These are phyloP conservation scores for Anastatus disparis DNA, from an alignment of 1,140 invertebrate genomes.

Conservation along the genomic window DNA sequence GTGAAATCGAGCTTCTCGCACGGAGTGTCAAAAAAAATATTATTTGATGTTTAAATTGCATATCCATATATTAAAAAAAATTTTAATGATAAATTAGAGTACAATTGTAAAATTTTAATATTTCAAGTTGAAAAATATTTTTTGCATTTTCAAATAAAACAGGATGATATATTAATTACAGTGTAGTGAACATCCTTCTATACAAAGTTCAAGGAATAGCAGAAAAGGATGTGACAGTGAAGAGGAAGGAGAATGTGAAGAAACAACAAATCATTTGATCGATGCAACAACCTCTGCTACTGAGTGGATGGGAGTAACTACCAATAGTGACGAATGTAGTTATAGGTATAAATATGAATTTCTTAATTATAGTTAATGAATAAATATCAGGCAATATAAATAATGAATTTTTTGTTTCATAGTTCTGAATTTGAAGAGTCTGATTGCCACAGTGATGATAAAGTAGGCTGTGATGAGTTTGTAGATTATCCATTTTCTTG, in stretches of 20 bases:
- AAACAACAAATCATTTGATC: constrained; percentile 66
- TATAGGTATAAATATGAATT: constrained; percentile 67
- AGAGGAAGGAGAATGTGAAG: constrained; percentile 71
- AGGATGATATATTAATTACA: too few relatives aligned
- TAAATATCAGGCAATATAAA: too few relatives aligned
- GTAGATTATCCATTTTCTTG: constrained; percentile 73
- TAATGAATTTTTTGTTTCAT: constrained; percentile 37
- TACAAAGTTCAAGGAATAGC: constrained; percentile 52
- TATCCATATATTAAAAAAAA: background rate
- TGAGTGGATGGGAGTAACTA: constrained; percentile 86
- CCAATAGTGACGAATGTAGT: constrained; percentile 87
- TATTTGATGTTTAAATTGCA: too few relatives aligned
- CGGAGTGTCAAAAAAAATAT: background rate
- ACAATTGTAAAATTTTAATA: background rate
- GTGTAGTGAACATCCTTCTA: constrained; percentile 50
- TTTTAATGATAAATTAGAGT: background rate
- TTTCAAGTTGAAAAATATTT: background rate
- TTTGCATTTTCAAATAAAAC: too few relatives aligned
- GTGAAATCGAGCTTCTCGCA: too few relatives aligned
- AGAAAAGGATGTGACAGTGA: constrained; percentile 67
- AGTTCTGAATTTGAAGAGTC: constrained; percentile 78
- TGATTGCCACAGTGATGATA: constrained; percentile 64
- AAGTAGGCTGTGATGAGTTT: constrained; percentile 65
- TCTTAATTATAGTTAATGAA: background rate
- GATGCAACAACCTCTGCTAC: constrained; percentile 76